These are phyloP conservation scores for Valencia hispanica DNA, from an alignment of 2,797 vertebrate genomes.

Conservation along the genomic window DNA sequence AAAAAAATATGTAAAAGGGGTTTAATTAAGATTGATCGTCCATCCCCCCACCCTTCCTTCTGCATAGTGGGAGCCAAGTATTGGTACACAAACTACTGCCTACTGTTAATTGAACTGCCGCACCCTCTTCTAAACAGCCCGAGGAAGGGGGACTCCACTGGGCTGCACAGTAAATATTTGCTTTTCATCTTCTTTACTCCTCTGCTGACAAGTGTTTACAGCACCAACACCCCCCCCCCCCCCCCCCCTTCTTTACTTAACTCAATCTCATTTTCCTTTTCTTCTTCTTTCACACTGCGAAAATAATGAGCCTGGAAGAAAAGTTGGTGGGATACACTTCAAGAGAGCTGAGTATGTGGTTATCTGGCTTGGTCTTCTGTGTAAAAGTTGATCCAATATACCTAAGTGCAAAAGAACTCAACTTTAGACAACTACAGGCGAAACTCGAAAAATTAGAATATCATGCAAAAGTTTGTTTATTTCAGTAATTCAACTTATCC, in stretches of 20 bases:
- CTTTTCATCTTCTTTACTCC: slow-evolving; percentile 50
- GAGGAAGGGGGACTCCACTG: slow-evolving; percentile 39
- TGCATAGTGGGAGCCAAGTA: slow-evolving; percentile 45
- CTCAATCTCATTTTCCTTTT: slow-evolving; percentile 21
- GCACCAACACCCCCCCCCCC: too few species aligned
- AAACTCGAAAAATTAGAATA: too few species aligned
- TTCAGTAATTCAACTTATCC: too few species aligned
- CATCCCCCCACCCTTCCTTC: slow-evolving; percentile 12
- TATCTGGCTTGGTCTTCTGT: background rate
- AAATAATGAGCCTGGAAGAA: slow-evolving; percentile 41
- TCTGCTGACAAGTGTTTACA: slow-evolving; percentile 48
- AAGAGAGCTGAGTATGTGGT: slow-evolving; percentile 21
- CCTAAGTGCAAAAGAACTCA: background rate
- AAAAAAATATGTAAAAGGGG: slow-evolving; percentile 28
- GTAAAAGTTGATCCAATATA: background rate
- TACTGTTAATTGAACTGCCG: slow-evolving; percentile 64
- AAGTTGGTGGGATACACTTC: slow-evolving; percentile 58
- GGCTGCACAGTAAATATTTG: slow-evolving; percentile 71
- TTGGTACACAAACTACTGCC: slow-evolving; percentile 65
- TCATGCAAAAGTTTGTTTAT: too few species aligned
- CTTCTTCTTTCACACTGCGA: slow-evolving; percentile 35
- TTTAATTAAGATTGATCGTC: slow-evolving; percentile 31
- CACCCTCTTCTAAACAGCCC: slow-evolving; percentile 47
- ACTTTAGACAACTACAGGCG: background rate
- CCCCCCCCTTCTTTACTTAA: background rate